Percentiles rank a stretch among this genome's conserved stretches.
These are phyloP conservation scores for Syritta pipiens DNA, from an alignment of 2,888 invertebrate genomes.

Conservation along the genomic window DNA sequence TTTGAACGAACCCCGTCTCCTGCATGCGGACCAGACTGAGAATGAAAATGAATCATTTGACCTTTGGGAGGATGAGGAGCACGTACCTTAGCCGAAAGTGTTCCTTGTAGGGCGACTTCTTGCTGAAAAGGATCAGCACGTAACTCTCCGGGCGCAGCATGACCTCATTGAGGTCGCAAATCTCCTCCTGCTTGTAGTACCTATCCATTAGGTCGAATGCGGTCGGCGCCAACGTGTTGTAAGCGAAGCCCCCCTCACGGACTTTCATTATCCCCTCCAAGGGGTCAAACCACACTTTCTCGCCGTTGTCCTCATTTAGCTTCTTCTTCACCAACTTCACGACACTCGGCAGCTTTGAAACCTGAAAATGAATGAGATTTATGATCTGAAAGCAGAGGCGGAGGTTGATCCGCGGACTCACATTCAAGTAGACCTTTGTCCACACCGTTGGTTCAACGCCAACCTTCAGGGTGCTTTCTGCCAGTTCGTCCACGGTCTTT, in stretches of 20 bases:
- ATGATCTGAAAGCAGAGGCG: too few species aligned
- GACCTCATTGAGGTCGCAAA: constrained; percentile 77
- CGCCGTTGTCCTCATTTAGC: too few species aligned
- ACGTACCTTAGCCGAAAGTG: constrained; percentile 72
- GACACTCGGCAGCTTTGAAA: constrained; percentile 72
- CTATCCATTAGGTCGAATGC: constrained; percentile 74
- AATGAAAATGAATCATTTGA: too few species aligned
- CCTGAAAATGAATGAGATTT: constrained; percentile 67
- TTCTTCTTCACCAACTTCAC: constrained; percentile 53
- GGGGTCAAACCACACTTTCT: too few species aligned
- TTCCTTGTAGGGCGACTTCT: constrained; percentile 75
- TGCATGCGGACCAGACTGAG: constrained; percentile 71
- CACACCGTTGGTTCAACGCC: constrained; percentile 80
- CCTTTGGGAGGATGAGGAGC: too few species aligned
- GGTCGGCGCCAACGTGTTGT: constrained; percentile 74
- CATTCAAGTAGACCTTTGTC: constrained; percentile 73
- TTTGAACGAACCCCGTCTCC: constrained; percentile 75
- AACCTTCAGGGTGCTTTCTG: constrained; percentile 81
- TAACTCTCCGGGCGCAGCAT: constrained; percentile 72
- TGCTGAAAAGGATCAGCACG: constrained; percentile 71
- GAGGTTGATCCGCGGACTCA: constrained; percentile 58
- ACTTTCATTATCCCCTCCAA: constrained; percentile 73
- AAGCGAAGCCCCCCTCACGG: constrained; percentile 75
- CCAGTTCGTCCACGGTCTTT: constrained; percentile 80
- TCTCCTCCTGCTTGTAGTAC: constrained; percentile 74